Evolutionary conservation across 2,888 invertebrate genomes (phyloP), one percentile per base, ranked within the genome.

Genomic region (Lasioglossum zephyrum): DNA sequence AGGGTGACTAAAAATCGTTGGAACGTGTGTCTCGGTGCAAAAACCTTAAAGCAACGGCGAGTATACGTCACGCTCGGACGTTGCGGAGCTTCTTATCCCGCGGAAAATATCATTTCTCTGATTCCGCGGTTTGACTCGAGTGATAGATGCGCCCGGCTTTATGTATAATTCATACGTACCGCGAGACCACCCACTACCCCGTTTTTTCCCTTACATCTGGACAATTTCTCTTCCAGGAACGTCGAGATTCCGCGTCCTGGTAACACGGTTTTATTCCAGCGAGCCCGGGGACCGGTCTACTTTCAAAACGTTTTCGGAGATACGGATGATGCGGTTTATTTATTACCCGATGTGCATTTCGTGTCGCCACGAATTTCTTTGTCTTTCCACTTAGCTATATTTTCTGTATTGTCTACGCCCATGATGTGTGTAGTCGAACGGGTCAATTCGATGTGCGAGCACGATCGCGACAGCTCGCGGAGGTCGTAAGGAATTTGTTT

Each of bases 91-190:
- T 73, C 73, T 73, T 73, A 73, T 73, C 73, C 73, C 49, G 31
- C 22, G 36, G 73, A 73, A 70, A 84, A 81, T 84, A 77, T 81
- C 82, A 66, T 77, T 77, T 70, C 69, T 77, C 77, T 53, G 66
- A 49, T 49, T 77, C 69, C 53, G 3, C 47, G 53, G 39, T 77
- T 77, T 53, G 53, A 70, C 49, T 77, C 69, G 53, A 26, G n/a
- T 77, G 77, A 77, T 77, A 69, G 53, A 77, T 77, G 53, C 26
- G 70, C 36, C 66, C 6, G 49, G 63, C 26, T 49, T 49, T 49
- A 53, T 77, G 77, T 77, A 77, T 77, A 77, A 77, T 77, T 77
- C 77, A 77, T 47, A 60, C 22, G 44, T 31, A 63, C 70, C 41
- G 22, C 36, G 39, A 39, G 22, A 39, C 39, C 69, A 69, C 41